Base-by-base conservation (phyloP, 2,888 invertebrate species). In the Idaea biselata region DNA sequence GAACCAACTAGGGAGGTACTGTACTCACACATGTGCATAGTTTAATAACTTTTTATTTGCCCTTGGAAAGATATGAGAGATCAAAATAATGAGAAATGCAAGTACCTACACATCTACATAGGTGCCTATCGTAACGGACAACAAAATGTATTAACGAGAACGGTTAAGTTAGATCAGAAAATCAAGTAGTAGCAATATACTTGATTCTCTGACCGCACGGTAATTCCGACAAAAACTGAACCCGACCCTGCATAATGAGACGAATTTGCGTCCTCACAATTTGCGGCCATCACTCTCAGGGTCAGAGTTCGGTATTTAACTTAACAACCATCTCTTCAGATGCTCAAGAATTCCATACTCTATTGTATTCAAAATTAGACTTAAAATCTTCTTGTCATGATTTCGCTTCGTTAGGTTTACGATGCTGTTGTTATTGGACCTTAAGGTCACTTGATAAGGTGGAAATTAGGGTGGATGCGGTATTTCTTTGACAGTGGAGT, bases 201-300 rank as follows among this genome's bases (percentile, higher is more conserved):
- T 44, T 44, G 44, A 44, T 44, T 44, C 44, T 44, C 44, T 11
- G 64, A 67, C 68, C 63, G 57, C 61, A 62, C 64, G 58, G 64
- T 66, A 66, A 70, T 69, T 69, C 68, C 67, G 54, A 68, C 63
- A 63, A 67, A 63, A 61, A 64, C 54, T 53, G 62, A 63, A 59
- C 58, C 69, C 67, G 63, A 68, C 71, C 75, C 73, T 80, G 79
- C 81, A 81, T 82, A 81, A 81, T 83, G 70, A 77, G 75, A 70
- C 81, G 82, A 84, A 84, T 84, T 84, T 83, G 86, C 83, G 77
- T 86, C 75, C 72, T 75, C 78, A 76, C 86, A 86, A 88, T 88
- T 88, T 86, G 85, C 81, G 80, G 71, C 83, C 80, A 88, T 88
- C 85, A 87, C 79, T 18, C 66, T 70, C 61, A 72, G 80, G 86